phyloP scores from a whole-genome alignment of 2,888 invertebrate genomes.

The Lepidocyrtoides sp. region DNA sequence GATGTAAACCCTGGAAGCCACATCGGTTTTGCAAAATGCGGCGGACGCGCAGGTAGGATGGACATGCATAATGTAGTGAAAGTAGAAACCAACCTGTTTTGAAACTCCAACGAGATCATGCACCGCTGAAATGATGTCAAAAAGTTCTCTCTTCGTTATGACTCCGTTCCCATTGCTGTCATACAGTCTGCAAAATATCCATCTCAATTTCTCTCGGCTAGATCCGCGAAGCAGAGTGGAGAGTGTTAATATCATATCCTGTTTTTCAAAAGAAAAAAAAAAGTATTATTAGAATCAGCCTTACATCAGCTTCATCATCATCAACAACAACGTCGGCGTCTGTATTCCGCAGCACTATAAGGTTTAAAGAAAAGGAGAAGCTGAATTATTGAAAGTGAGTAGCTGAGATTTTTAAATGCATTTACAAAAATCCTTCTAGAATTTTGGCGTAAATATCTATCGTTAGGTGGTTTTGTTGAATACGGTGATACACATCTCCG shows the following conservation, averaged over 20 bases:
- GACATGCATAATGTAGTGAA: too few species aligned
- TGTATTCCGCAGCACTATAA: background rate
- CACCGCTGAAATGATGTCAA: conserved; percentile 95
- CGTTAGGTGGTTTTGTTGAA: too few species aligned
- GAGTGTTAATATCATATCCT: conserved; percentile 97
- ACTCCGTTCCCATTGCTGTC: conserved; percentile 98
- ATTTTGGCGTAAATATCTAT: too few species aligned
- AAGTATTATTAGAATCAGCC: conserved; percentile 64
- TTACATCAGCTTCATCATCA: background rate
- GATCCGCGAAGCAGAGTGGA: conserved; percentile 97
- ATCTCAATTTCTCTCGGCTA: conserved; percentile 96
- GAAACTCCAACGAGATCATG: conserved; percentile 92
- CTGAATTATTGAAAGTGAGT: background rate
- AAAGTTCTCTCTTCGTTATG: conserved; percentile 96
- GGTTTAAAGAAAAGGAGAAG: background rate
- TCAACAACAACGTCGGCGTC: background rate
- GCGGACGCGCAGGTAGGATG: too few species aligned
- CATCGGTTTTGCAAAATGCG: too few species aligned
- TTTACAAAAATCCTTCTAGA: too few species aligned
- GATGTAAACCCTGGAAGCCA: too few species aligned
- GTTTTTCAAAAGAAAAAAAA: conserved; percentile 85
- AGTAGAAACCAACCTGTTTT: conserved; percentile 82
- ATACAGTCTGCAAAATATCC: conserved; percentile 97
- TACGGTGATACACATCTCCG: too few species aligned
- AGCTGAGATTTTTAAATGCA: conserved; percentile 3